Base-by-base conservation (phyloP, 1,140 invertebrate species). In the Tyrophagus putrescentiae region DNA sequence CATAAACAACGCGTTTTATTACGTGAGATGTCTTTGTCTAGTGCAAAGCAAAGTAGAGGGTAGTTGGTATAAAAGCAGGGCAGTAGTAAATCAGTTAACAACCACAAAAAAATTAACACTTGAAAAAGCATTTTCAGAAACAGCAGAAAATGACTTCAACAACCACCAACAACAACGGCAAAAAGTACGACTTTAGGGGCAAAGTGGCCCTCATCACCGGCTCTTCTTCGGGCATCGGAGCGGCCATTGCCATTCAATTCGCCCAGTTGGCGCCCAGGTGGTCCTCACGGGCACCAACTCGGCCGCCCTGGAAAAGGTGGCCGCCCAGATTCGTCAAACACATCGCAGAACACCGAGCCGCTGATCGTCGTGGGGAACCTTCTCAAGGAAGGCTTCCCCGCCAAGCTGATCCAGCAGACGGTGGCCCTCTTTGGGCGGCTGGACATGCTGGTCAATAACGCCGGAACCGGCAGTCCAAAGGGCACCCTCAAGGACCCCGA, bases 161-260 rank as follows among this genome's bases (percentile, higher is more conserved):
- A n/a, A n/a, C n/a, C n/a, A n/a, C n/a, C n/a, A n/a, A n/a, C n/a
- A n/a, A n/a, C n/a, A n/a, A n/a, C n/a, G 41, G 41, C 18, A 42
- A 42, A 5, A 42, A 42, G 25, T 42, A 42, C 6, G 48, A 52
- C 32, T 52, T 52, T 7, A 52, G 25, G 16, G 48, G 48, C 32
- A 52, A 52, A 52, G 27, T 29, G 18, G 27, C 27, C 18, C 23
- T 52, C 25, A 29, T 52, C 32, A 52, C 48, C 18, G 48, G 48
- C 33, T 57, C 86, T 1, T 86, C 84, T 71, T 87, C 84, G 25
- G 87, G 87, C 1, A 90, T 91, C 64, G 87, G 86, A 57, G 80
- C 81, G 44, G 82, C 80, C 16, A 83, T 84, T 21, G 85, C 85
- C 1, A 62, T 83, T 41, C 76, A 83, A 57, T 80, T 91, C 64